Evolutionary conservation across 2,888 invertebrate species (phyloP).

Genomic region (Vesta saturnalis): DNA sequence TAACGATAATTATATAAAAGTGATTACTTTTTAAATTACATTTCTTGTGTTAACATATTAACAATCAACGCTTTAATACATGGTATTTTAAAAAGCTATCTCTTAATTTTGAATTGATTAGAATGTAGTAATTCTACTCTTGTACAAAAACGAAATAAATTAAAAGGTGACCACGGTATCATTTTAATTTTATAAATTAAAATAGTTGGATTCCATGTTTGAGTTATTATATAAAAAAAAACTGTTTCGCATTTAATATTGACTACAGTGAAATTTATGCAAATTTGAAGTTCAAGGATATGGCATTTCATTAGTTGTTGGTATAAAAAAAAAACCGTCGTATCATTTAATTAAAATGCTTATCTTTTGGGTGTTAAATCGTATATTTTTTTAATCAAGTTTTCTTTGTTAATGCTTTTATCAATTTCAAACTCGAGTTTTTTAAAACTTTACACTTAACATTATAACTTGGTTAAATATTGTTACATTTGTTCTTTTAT

Average conservation of each 20-base stretch:
- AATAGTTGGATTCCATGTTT: not conserved
- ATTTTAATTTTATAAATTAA: not conserved
- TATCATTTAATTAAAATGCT: too few species aligned
- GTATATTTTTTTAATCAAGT: too few species aligned
- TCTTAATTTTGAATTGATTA: conserved; percentile 2
- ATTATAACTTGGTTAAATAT: too few species aligned
- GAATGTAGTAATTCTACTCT: conserved; percentile 7
- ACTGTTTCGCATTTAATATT: not conserved
- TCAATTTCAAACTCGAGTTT: too few species aligned
- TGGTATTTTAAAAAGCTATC: too few species aligned
- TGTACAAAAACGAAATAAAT: not conserved
- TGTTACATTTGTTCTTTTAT: too few species aligned
- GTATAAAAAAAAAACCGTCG: too few species aligned
- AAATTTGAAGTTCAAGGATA: conserved; percentile 20
- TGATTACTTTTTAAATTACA: not conserved
- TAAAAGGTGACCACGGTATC: not conserved
- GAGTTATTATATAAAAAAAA: not conserved
- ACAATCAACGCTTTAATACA: not conserved
- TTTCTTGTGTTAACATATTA: not conserved
- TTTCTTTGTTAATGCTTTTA: too few species aligned
- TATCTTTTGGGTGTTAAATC: too few species aligned
- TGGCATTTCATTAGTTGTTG: too few species aligned
- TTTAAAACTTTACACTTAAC: too few species aligned
- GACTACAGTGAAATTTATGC: not conserved
- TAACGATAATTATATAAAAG: not conserved